phyloP scores from a whole-genome alignment of 2,797 vertebrate species.

The Limnodromus scolopaceus region DNA sequence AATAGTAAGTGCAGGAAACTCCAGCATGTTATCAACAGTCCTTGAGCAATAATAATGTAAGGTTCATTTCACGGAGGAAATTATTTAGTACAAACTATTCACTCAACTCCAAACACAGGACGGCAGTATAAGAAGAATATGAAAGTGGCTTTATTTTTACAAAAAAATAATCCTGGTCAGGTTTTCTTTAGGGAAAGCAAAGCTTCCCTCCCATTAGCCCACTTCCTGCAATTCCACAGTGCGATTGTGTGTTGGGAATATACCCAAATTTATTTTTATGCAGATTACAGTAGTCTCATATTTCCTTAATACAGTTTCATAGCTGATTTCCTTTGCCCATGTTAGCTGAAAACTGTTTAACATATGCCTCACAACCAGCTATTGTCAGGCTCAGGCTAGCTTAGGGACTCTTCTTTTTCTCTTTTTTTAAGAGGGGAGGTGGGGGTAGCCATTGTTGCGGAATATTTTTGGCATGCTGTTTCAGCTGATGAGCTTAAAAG shows the following conservation, averaged over 20 bases:
- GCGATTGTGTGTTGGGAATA: constrained; percentile 25
- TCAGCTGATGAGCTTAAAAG: not conserved
- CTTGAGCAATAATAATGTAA: constrained; percentile 29
- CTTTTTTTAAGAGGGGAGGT: not conserved
- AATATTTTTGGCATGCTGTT: not conserved
- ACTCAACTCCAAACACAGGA: constrained; percentile 19
- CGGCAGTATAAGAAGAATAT: not conserved
- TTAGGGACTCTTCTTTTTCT: not conserved
- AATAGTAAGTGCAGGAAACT: constrained; percentile 14
- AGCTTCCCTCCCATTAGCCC: constrained; percentile 43
- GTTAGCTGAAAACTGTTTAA: constrained; percentile 43
- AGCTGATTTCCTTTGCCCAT: constrained; percentile 52
- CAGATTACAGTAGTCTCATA: constrained; percentile 57
- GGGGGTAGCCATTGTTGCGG: not conserved
- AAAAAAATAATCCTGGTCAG: not conserved
- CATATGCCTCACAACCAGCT: constrained; percentile 39
- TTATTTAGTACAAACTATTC: constrained; percentile 53
- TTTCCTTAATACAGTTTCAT: constrained; percentile 63
- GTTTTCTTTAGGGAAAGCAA: constrained; percentile 55
- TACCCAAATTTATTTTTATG: constrained; percentile 70
- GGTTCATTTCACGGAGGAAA: constrained; percentile 45
- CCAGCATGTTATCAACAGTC: not conserved
- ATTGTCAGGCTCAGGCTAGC: not conserved
- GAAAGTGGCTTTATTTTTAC: constrained; percentile 24
- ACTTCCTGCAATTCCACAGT: constrained; percentile 58